Evolutionary conservation across 2,113 vertebrate species (phyloP).

Genomic region (Caracal caracal): DNA sequence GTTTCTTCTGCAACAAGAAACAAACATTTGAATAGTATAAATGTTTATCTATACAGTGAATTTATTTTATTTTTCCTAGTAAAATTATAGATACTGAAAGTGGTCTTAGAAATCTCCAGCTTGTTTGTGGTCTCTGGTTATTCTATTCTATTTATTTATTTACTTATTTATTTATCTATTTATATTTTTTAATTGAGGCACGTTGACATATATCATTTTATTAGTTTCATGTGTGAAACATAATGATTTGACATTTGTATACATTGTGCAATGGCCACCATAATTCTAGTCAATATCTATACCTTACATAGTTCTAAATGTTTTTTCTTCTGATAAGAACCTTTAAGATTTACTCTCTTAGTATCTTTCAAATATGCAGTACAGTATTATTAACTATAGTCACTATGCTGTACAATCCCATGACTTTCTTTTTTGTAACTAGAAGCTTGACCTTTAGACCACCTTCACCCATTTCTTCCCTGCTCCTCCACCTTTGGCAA

Average conservation of each 20-base stretch:
- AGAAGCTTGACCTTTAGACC: not conserved
- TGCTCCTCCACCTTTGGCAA: not conserved
- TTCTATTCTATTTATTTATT: not conserved
- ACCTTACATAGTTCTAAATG: not conserved
- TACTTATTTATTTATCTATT: not conserved
- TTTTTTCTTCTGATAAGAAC: not conserved
- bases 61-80: conserved; percentile 26
- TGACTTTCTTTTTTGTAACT: not conserved
- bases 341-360: not conserved
- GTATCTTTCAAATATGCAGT: not conserved
- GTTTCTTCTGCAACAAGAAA: conserved; percentile 40
- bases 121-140: not conserved
- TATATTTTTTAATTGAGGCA: not conserved
- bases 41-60: not conserved
- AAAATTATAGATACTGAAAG: conserved; percentile 18
- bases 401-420: not conserved
- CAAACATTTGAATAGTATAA: conserved; percentile 13
- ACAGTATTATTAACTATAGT: not conserved
- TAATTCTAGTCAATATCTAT: not conserved
- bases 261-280: not conserved
- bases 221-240: not conserved
- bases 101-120: not conserved
- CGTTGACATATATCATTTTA: not conserved
- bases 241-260: not conserved
- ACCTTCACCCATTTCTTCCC: not conserved